Evolutionary conservation across 2,888 invertebrate species (phyloP).

Genomic region (Machimus atricapillus): DNA sequence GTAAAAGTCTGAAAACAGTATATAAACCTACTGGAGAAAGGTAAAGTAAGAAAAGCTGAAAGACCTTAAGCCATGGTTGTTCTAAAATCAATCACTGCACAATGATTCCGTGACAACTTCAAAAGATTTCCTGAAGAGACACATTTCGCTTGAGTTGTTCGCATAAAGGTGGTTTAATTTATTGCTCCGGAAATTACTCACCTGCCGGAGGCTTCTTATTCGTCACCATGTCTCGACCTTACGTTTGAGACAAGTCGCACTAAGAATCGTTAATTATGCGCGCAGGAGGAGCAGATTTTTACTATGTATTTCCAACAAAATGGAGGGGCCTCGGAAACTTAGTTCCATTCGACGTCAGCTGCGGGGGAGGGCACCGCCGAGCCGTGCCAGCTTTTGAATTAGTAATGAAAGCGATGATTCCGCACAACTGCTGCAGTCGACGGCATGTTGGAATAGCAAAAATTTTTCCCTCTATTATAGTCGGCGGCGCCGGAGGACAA

Average conservation of each 20-base stretch:
- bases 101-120: background rate
- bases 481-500: background rate
- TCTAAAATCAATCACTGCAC: background rate
- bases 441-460: slow-evolving; percentile 2
- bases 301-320: background rate
- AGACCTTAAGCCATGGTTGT: background rate
- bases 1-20: background rate
- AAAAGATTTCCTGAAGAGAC: background rate
- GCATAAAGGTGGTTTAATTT: background rate
- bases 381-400: background rate
- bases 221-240: background rate
- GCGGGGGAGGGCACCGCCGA: background rate
- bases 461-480: background rate
- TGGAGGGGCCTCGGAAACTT: background rate
- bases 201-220: background rate
- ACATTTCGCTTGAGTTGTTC: background rate
- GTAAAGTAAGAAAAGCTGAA: background rate
- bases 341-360: background rate
- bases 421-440: background rate
- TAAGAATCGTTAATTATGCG: background rate
- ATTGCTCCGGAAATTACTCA: background rate
- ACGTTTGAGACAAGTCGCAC: background rate
- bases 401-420: background rate
- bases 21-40: background rate
- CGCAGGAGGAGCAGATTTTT: background rate